phyloP scores from a whole-genome alignment of 1,140 invertebrate species.

The Heliconius melpomene region DNA sequence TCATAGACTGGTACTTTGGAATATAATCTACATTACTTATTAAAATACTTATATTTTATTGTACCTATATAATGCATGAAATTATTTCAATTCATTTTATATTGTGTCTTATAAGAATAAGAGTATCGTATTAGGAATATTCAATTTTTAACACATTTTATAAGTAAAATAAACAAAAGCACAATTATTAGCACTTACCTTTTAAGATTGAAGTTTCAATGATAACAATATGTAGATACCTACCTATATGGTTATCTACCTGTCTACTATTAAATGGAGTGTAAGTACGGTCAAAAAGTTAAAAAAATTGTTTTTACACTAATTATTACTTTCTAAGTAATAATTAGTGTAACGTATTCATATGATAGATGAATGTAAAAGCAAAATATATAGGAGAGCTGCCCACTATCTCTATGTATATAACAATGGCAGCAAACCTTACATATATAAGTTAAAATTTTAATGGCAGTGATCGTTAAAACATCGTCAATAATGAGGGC shows the following conservation, averaged over 20 bases:
- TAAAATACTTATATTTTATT: too few species aligned
- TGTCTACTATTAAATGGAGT: neutral
- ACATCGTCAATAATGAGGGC: slow-evolving; percentile 26
- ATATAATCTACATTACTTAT: too few species aligned
- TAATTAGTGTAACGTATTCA: too few species aligned
- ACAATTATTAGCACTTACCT: slow-evolving; percentile 4
- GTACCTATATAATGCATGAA: too few species aligned
- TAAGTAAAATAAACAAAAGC: neutral
- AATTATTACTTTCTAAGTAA: too few species aligned
- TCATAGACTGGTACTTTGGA: too few species aligned
- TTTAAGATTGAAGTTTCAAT: neutral
- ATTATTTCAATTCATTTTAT: too few species aligned
- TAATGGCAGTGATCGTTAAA: slow-evolving; percentile 31
- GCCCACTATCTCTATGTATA: neutral
- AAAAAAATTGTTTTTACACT: too few species aligned
- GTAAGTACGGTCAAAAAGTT: too few species aligned
- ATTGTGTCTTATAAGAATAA: too few species aligned
- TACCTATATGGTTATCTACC: neutral
- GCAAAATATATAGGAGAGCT: neutral
- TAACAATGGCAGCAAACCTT: neutral
- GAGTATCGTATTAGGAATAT: too few species aligned
- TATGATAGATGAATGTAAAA: neutral
- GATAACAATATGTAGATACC: neutral
- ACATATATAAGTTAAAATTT: neutral
- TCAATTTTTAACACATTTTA: neutral